Percentiles rank a stretch among this genome's conserved stretches.
These are phyloP conservation scores for Strigamia maritima DNA, from an alignment of 2,888 invertebrate species.

Conservation along the genomic window DNA sequence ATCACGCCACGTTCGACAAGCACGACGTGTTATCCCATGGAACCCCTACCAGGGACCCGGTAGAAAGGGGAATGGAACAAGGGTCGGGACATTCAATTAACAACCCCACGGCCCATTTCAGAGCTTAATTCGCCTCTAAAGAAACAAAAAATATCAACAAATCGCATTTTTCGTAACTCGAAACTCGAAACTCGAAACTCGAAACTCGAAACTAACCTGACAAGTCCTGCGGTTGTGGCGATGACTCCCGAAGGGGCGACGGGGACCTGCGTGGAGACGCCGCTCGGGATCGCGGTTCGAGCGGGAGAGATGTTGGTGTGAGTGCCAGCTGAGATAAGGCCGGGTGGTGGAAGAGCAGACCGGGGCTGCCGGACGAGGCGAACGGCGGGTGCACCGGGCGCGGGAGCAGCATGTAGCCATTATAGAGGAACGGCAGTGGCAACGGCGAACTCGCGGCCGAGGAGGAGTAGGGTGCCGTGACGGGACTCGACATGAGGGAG, in stretches of 20 bases:
- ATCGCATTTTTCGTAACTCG: too few species aligned
- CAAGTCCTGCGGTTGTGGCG: conserved; percentile 36
- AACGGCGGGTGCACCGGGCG: conserved; percentile 35
- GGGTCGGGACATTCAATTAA: neutral
- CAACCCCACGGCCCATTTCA: too few species aligned
- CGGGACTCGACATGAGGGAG: conserved; percentile 40
- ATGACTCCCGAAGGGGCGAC: conserved; percentile 15
- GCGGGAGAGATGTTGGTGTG: neutral
- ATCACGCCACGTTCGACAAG: neutral
- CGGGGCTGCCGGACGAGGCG: neutral
- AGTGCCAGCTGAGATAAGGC: conserved; percentile 25
- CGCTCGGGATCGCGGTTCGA: neutral
- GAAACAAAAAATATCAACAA: too few species aligned
- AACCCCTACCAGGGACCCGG: neutral
- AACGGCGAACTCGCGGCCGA: conserved; percentile 33
- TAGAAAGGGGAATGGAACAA: neutral
- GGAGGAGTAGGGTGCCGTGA: conserved; percentile 36
- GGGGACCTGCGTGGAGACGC: neutral
- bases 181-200: too few species aligned
- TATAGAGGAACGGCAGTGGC: conserved; percentile 41
- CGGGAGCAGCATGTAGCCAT: conserved; percentile 42
- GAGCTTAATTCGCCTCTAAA: too few species aligned
- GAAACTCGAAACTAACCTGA: too few species aligned
- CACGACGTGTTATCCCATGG: neutral
- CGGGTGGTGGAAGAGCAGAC: neutral